Base-by-base conservation (phyloP, 2,888 invertebrate species). In the Leucoptera coffeella region DNA sequence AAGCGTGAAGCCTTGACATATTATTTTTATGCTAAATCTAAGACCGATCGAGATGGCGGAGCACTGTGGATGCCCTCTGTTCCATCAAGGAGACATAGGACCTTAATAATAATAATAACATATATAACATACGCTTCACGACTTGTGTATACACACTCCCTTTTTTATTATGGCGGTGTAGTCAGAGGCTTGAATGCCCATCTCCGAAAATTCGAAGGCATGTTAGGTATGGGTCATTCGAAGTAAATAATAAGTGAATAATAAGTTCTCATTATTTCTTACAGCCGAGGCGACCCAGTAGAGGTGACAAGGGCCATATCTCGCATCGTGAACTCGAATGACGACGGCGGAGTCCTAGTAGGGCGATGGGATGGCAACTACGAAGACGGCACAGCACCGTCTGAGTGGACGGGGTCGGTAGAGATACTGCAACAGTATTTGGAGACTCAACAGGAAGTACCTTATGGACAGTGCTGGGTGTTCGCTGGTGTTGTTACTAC, bases 401-500 rank as follows among this genome's bases (percentile, higher is more conserved):
- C 82, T 0, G 78, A 79, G 10, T 90, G 90, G 89, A 82, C 85
- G 1, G 86, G 87, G 25, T 85, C 85, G 14, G 80, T 84, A 5
- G 78, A 82, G 23, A 89, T 89, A 41, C 54, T 90, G 27, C 77
- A 80, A 28, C 64, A 86, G 46, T 90, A 80, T 55, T 47, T 75
- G 35, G 75, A 74, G 47, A 79, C 69, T 0, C 72, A 74, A 32
- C 55, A 72, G 22, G 75, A 82, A 4, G 88, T 90, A 6, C 74
- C 74, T 11, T 91, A 85, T 41, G 90, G 89, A 3, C 90, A 91
- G 45, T 90, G 90, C 49, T 91, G 88, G 87, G 88, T 89, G 2
- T 90, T 88, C 45, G 82, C 88, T 15, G 89, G 86, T 1, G 80
- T 89, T 9, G 78, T 82, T 2, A 83, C 85, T n/a, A 80, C 89